Conservation (phyloP, 2,797 vertebrate genomes). For the Fistularia commersonii region DNA sequence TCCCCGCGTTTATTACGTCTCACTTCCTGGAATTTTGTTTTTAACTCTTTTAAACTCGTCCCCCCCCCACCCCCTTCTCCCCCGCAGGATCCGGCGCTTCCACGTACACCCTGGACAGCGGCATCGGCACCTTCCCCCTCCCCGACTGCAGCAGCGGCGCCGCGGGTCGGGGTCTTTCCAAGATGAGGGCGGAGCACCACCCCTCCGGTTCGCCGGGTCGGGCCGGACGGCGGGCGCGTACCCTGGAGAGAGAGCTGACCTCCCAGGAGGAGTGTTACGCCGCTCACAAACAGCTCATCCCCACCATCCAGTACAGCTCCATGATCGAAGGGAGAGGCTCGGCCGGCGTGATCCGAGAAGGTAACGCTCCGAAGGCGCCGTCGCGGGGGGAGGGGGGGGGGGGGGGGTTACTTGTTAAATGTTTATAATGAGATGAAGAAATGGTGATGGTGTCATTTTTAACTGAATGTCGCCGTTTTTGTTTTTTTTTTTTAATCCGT, state of each 20-base stretch:
- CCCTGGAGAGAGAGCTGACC: slow-evolving; percentile 87
- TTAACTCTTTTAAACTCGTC: background rate
- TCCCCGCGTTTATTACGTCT: too few species aligned
- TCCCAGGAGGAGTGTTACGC: slow-evolving; percentile 79
- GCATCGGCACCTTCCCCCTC: slow-evolving; percentile 93
- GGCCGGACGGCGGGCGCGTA: slow-evolving; percentile 84
- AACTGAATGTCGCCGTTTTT: too few species aligned
- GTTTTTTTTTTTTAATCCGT: too few species aligned
- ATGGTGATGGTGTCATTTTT: too few species aligned
- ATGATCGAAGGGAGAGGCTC: slow-evolving; percentile 67
- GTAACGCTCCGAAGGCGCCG: slow-evolving; percentile 54
- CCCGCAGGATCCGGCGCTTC: slow-evolving; percentile 86
- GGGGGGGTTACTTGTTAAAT: too few species aligned
- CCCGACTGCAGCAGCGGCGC: slow-evolving; percentile 86
- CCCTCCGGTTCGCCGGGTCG: slow-evolving; percentile 72
- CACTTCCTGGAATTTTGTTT: background rate
- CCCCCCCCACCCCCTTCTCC: background rate
- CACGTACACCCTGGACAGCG: slow-evolving; percentile 93
- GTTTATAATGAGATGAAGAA: too few species aligned
- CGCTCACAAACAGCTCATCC: slow-evolving; percentile 73
- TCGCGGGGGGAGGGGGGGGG: too few species aligned
- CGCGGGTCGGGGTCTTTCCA: slow-evolving; percentile 83
- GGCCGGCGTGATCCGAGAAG: slow-evolving; percentile 72
- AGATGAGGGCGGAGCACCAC: slow-evolving; percentile 79
- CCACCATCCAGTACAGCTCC: slow-evolving; percentile 70